Evolutionary conservation across 2,888 invertebrate genomes (phyloP).

Genomic region (Dryomyza anilis): DNA sequence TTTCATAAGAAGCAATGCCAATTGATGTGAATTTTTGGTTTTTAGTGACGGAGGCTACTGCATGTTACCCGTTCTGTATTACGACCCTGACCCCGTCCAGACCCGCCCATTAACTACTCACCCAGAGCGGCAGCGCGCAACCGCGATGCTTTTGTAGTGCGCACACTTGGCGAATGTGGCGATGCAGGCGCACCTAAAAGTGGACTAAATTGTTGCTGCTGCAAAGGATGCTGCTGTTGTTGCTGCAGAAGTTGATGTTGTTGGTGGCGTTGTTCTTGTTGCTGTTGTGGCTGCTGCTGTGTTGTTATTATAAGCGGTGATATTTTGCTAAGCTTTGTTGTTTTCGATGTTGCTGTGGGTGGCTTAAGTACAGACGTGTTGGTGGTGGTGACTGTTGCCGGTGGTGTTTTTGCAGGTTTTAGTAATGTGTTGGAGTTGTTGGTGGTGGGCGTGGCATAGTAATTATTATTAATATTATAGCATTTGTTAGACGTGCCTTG

Average conservation of each 20-base stretch:
- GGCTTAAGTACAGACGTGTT: constrained; percentile 1
- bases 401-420: constrained; percentile 23
- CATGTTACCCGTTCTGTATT: no score
- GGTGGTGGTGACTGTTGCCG: constrained; percentile 22
- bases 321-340: constrained; percentile 48
- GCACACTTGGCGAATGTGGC: constrained; percentile 61
- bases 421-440: constrained; percentile 9
- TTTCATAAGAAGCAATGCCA: no score
- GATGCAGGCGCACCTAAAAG: constrained; percentile 37
- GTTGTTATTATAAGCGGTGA: constrained; percentile 43
- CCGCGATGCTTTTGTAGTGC: constrained; percentile 75
- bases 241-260: not conserved
- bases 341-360: constrained; percentile 33
- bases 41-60: no score
- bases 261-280: not conserved
- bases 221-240: not conserved
- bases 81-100: no score
- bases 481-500: constrained; percentile 36
- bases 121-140: constrained; percentile 70
- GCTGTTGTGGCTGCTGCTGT: constrained; percentile 28
- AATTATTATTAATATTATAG: constrained; percentile 40
- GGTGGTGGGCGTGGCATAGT: constrained; percentile 46
- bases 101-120: constrained; percentile 46
- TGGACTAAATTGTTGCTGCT: constrained; percentile 29
- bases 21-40: no score